Evolutionary conservation across 2,797 vertebrate species (phyloP), one percentile per base, ranked within the genome.

Genomic region (Rhynchotus rufescens): DNA sequence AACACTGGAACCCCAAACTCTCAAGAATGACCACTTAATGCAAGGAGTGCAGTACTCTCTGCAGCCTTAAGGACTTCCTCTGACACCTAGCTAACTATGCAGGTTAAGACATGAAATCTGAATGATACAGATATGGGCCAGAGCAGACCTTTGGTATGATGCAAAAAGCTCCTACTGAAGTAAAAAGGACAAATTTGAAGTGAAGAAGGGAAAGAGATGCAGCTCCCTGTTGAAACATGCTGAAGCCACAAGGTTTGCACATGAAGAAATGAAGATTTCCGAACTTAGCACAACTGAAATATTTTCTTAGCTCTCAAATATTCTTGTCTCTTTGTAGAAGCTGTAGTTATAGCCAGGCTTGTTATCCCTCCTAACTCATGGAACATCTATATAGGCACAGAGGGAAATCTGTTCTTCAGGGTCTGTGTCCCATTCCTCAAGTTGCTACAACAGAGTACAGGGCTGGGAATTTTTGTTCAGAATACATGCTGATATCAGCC

Each of bases 51-150:
- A 6, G 10, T 20, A 40, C 23, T 19, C 71, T 16, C 66, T 13
- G 1, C n/a, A 16, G 34, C 64, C 36, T 10, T 25, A 10, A 65
- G 36, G 66, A 57, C 68, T 9, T 75, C 23, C 56, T 32, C 83
- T 5, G 28, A 6, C 1, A 26, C 1, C 30, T 13, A 0, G 2
- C 40, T 22, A 4, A 3, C 8, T 2, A 9, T 5, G 11, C 1
- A 15, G 76, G 19, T 1, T 40, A 64, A 77, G 76, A 47, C 47
- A 71, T 0, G 6, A 14, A 40, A 44, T 5, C 32, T 6, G 49
- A 49, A 38, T 4, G 25, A 21, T 6, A 2, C 20, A 22, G 61
- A 59, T 62, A 28, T 12, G 1, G 21, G 17, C 22, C 21, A 6
- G 20, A 77, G 21, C 0, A 6, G 38, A 71, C 38, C 1, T 13